Evolutionary conservation across 2,113 vertebrate species (phyloP).

Genomic region (Catagonus wagneri): DNA sequence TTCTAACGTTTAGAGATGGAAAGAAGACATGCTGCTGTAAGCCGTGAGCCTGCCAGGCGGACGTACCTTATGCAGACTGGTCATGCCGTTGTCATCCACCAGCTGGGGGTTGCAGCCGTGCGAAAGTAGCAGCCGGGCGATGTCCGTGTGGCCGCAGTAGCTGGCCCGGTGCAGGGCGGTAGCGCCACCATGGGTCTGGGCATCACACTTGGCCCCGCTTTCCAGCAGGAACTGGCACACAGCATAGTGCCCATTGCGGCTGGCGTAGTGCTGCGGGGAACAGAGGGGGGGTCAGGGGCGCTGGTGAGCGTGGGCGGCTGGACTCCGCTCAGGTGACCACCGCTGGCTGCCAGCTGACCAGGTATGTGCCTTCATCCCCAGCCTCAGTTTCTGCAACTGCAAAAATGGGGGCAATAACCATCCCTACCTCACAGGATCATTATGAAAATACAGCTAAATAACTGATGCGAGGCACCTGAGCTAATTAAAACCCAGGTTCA

Average conservation of each 20-base stretch:
- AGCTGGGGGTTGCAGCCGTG: slow-evolving; percentile 88
- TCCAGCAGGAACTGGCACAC: slow-evolving; percentile 89
- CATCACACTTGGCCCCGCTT: slow-evolving; percentile 85
- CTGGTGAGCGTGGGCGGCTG: too few relatives aligned
- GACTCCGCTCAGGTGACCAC: too few relatives aligned
- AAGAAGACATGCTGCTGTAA: neutral
- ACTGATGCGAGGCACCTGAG: neutral
- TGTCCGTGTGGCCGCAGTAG: slow-evolving; percentile 91
- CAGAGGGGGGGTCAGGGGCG: neutral
- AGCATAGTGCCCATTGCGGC: slow-evolving; percentile 89
- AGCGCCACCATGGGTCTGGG: slow-evolving; percentile 92
- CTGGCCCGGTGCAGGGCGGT: slow-evolving; percentile 93
- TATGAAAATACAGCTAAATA: slow-evolving; percentile 5
- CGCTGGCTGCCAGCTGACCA: neutral
- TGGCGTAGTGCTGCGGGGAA: slow-evolving; percentile 93
- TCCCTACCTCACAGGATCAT: neutral
- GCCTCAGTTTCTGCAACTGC: neutral
- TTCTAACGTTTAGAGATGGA: neutral
- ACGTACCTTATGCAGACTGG: slow-evolving; percentile 93
- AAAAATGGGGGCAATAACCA: neutral
- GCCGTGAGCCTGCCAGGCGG: too few relatives aligned
- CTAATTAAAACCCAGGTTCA: neutral
- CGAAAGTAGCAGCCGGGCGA: slow-evolving; percentile 89
- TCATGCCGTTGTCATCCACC: slow-evolving; percentile 90
- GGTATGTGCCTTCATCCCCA: neutral